Conservation (phyloP, 1,140 invertebrate genomes). For the Drosophila sproati region DNA sequence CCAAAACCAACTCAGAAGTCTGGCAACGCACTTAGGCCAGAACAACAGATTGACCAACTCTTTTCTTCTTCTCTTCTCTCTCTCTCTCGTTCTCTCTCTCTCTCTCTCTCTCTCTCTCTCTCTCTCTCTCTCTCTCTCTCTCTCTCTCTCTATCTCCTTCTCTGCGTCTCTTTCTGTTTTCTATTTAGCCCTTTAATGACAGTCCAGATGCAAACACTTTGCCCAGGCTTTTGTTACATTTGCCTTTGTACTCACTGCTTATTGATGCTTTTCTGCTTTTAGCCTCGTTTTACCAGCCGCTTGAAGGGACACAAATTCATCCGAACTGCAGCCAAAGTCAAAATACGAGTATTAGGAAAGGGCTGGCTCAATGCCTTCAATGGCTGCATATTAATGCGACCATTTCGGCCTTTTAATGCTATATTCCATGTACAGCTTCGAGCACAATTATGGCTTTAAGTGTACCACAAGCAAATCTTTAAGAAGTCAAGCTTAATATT, state of each 20-base stretch:
- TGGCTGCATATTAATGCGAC: slow-evolving; percentile 9
- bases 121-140: not conserved
- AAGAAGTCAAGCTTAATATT: not conserved
- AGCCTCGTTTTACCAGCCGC: not conserved
- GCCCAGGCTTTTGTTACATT: slow-evolving; percentile 25
- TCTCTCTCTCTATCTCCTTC: not conserved
- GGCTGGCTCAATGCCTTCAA: slow-evolving; percentile 13
- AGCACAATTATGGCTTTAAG: not conserved
- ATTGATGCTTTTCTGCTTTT: not conserved
- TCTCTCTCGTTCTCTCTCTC: not conserved
- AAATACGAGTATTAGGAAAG: slow-evolving; percentile 26
- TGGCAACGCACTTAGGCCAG: slow-evolving; percentile 26
- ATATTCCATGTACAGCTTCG: not conserved
- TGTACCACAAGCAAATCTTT: not conserved
- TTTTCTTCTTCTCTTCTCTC: not conserved
- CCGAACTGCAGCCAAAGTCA: slow-evolving; percentile 28
- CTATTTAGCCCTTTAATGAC: not conserved
- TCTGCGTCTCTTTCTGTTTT: not conserved
- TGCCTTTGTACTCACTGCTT: slow-evolving; percentile 17
- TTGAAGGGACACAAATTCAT: slow-evolving; percentile 22
- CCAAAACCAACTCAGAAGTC: slow-evolving; percentile 22
- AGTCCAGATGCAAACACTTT: slow-evolving; percentile 15
- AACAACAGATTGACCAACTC: not conserved
- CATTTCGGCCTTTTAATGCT: not conserved
- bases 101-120: not conserved